Conservation (phyloP, 2,797 vertebrate species). For the Arnoldichthys spilopterus region DNA sequence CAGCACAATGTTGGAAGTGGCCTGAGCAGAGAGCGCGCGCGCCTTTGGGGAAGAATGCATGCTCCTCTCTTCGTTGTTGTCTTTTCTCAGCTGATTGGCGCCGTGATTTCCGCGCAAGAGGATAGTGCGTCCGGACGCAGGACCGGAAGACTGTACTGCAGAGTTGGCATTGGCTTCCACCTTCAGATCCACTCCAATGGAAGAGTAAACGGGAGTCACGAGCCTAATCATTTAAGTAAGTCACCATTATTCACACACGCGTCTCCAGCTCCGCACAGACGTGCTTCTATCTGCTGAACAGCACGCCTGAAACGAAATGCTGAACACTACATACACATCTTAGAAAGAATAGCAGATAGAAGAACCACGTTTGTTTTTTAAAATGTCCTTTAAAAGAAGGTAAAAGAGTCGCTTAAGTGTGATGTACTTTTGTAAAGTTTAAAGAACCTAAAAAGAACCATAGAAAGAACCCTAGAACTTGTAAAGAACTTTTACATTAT, state of each 20-base stretch:
- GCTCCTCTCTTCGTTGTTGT: constrained; percentile 77
- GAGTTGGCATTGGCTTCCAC: constrained; percentile 96
- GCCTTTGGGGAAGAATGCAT: constrained; percentile 85
- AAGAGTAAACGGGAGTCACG: constrained; percentile 94
- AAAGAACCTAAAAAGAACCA: no score
- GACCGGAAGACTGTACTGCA: constrained; percentile 92
- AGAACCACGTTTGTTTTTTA: no score
- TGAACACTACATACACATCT: no score
- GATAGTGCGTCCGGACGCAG: constrained; percentile 85
- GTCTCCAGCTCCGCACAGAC: neutral
- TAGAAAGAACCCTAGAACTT: neutral
- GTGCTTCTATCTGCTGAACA: neutral
- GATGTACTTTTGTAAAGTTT: no score
- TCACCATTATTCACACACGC: constrained; percentile 34
- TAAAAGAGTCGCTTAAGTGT: no score
- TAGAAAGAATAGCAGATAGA: no score
- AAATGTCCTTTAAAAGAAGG: no score
- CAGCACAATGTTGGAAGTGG: constrained; percentile 67
- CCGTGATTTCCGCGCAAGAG: constrained; percentile 63
- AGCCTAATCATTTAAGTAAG: constrained; percentile 90
- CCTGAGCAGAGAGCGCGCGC: constrained; percentile 58
- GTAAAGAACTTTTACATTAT: neutral
- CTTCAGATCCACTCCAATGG: constrained; percentile 96
- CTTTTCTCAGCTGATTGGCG: constrained; percentile 79
- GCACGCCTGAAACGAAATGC: neutral